Percentiles rank a stretch among this genome's conserved stretches.
phyloP scores from a whole-genome alignment of 1,140 invertebrate species.

The Chrysomallon squamiferum region DNA sequence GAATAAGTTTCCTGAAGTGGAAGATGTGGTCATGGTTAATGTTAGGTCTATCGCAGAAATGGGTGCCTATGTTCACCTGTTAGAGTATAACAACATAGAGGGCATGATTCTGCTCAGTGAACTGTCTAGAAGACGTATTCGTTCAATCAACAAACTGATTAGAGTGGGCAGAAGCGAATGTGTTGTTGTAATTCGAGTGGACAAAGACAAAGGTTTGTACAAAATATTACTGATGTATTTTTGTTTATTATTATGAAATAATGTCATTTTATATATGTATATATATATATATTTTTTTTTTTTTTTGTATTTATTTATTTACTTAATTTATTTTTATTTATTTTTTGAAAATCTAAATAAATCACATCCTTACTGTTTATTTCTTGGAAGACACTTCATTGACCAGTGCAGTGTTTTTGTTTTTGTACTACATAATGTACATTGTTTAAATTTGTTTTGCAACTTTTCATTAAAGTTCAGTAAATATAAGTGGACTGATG shows the following conservation, averaged over 20 bases:
- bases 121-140: constrained; percentile 95
- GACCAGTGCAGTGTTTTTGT: no score
- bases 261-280: no score
- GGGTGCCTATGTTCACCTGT: constrained; percentile 97
- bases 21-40: constrained; percentile 99
- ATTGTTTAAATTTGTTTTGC: no score
- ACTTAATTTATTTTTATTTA: not conserved
- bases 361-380: no score
- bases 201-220: constrained; percentile 93
- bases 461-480: no score
- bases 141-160: constrained; percentile 99
- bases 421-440: no score
- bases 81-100: constrained; percentile 99
- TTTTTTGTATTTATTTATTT: not conserved
- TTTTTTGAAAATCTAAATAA: not conserved
- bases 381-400: no score
- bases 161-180: constrained; percentile 98
- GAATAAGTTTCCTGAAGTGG: constrained; percentile 96
- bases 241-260: not conserved
- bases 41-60: constrained; percentile 98
- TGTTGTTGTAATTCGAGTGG: constrained; percentile 98
- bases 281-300: constrained; percentile 6
- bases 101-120: constrained; percentile 85
- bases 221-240: constrained; percentile 3
- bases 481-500: no score